A percentile compares a stretch with the other conserved stretches of the same genome.
phyloP scores from a whole-genome alignment of 2,888 invertebrate species.

The Zaprionus obscuricornis region DNA sequence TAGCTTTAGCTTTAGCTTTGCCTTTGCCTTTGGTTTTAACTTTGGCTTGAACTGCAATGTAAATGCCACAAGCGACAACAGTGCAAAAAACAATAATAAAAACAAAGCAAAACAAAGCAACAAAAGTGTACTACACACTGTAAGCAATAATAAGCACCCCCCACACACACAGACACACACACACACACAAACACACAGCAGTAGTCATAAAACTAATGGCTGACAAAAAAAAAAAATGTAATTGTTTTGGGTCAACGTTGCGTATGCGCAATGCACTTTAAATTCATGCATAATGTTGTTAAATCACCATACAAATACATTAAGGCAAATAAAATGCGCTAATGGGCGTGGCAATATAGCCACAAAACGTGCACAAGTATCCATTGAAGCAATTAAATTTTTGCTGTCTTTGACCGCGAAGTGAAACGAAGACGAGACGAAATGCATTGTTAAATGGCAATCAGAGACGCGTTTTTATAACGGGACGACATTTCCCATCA shows the following conservation, averaged over 20 bases:
- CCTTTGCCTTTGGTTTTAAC: not conserved
- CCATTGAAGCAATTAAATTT: conserved; percentile 68
- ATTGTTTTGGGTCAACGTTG: conserved; percentile 53
- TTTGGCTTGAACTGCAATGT: conserved; percentile 32
- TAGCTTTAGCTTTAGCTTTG: conserved; percentile 1
- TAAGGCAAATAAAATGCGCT: not conserved
- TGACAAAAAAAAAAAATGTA: conserved; percentile 12
- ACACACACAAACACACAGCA: not conserved
- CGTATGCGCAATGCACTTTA: conserved; percentile 60
- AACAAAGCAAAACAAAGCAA: no score
- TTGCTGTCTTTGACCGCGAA: conserved; percentile 37
- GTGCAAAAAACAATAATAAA: conserved; percentile 2
- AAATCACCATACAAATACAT: conserved; percentile 53
- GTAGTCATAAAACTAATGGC: conserved; percentile 57
- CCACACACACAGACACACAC: not conserved
- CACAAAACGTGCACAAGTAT: conserved; percentile 68
- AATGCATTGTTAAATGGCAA: conserved; percentile 75
- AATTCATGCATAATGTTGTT: conserved; percentile 44
- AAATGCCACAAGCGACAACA: conserved; percentile 31
- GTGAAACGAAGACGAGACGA: no score
- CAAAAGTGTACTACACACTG: no score
- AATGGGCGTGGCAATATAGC: conserved; percentile 8
- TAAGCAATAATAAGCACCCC: conserved; percentile 19
- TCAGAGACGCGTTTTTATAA: conserved; percentile 35
- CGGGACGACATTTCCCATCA: conserved; percentile 39